phyloP scores from a whole-genome alignment of 2,797 vertebrate species.

The Myotis planiceps region DNA sequence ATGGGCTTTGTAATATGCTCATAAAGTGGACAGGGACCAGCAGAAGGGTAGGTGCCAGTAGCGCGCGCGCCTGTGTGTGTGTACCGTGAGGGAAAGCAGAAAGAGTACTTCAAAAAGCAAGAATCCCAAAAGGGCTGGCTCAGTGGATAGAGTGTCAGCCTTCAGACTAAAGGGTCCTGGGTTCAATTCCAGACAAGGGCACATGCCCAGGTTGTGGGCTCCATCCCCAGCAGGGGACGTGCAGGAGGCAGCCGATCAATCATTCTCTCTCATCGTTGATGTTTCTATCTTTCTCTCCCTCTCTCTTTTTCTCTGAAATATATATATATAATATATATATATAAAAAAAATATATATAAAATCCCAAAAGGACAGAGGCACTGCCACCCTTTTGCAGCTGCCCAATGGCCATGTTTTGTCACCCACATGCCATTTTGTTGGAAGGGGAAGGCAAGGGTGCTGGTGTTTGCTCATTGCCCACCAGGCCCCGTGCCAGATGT shows the following conservation, averaged over 20 bases:
- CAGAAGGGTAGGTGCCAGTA: background rate
- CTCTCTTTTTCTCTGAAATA: too few species aligned
- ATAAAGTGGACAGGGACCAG: background rate
- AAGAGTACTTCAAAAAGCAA: background rate
- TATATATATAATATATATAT: too few species aligned
- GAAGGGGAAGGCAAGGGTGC: background rate
- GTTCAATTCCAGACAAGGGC: too few species aligned
- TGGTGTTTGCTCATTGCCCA: background rate
- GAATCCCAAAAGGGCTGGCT: background rate
- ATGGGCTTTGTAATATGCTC: background rate
- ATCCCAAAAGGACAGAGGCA: background rate
- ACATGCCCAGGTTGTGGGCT: too few species aligned
- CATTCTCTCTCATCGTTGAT: too few species aligned
- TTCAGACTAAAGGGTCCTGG: too few species aligned
- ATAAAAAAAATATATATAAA: background rate
- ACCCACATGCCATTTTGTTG: rapidly evolving
- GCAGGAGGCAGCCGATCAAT: too few species aligned
- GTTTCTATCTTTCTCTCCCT: too few species aligned
- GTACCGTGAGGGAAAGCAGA: background rate
- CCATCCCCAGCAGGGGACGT: too few species aligned
- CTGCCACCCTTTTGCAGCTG: background rate
- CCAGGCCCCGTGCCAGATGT: background rate
- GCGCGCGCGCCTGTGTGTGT: background rate
- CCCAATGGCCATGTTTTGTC: rapidly evolving
- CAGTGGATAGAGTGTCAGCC: too few species aligned